Percentiles rank a stretch among this genome's conserved stretches.
phyloP scores from a whole-genome alignment of 2,797 vertebrate species.

The Momotus momota region DNA sequence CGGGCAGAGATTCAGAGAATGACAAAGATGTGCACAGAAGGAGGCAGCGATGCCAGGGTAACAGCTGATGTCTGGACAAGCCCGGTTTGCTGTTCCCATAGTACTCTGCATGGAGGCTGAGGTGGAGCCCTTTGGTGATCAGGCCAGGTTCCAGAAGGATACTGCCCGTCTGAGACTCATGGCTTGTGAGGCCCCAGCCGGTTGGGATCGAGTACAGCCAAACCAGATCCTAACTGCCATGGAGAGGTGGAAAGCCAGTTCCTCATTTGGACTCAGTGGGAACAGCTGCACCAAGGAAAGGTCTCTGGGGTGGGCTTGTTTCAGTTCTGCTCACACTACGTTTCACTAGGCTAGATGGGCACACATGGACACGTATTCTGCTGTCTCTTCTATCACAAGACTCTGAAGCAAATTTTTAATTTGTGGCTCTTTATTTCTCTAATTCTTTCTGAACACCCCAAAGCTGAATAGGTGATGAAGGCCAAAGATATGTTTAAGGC shows the following conservation, averaged over 20 bases:
- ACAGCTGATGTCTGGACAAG: constrained; percentile 52
- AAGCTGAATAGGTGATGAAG: neutral
- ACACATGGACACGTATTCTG: accelerated
- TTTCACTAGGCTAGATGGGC: neutral
- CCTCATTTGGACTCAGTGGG: neutral
- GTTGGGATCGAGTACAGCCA: accelerated
- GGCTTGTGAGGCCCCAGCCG: accelerated
- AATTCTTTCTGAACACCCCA: neutral
- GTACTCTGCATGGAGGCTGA: neutral
- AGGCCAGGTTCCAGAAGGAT: neutral
- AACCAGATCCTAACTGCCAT: neutral
- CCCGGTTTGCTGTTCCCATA: neutral
- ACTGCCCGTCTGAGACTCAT: neutral
- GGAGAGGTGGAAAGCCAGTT: neutral
- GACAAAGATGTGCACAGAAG: constrained; percentile 19
- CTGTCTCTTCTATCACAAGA: neutral
- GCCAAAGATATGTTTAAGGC: neutral
- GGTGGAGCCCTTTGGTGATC: neutral
- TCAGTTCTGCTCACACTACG: neutral
- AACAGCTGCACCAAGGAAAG: neutral
- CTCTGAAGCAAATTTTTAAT: neutral
- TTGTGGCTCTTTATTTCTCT: neutral
- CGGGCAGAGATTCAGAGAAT: neutral
- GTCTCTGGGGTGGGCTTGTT: neutral
- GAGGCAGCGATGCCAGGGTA: constrained; percentile 9